Base-by-base conservation (phyloP, 2,797 vertebrate species). In the Sylvilagus floridanus region DNA sequence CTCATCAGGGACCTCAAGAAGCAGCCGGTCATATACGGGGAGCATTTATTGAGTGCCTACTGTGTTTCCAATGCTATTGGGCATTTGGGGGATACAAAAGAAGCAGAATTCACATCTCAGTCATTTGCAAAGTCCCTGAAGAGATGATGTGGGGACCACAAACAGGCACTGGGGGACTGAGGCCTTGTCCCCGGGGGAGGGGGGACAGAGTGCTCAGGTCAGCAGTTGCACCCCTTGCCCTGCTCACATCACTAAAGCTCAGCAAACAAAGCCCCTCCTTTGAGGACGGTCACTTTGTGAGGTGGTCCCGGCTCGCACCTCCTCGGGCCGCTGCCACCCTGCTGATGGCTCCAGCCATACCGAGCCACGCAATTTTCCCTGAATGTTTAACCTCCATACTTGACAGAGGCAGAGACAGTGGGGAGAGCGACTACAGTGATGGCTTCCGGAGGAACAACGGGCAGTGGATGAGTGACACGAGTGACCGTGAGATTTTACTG, bases 341-440 rank as follows among this genome's bases (percentile, higher is more conserved):
- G 24, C 7, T 2, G 24, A 32, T 72, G 71, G 37, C 24, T 26
- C 35, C 22, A 26, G 37, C 12, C 35, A 11, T 2, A 26, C 1
- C 0, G 2, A 24, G 71, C 4, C 14, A 26, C 28, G 12, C 13
- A 13, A 1, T 11, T 26, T 37, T 7, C 17, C 32, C 62, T n/a
- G 26, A n/a, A 22, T 8, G 26, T 66, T 77, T 66, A 19, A 19
- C 47, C 17, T 82, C 81, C 30, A n/a, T 37, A 28, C 63, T n/a
- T 24, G 9, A 66, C 13, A 2, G n/a, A 37, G 26, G 54, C 14
- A 17, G 47, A 52, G 50, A 7, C 63, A 21, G 19, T 0, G 9
- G 60, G 16, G 17, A 72, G 68, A 30, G 52, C 26, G 65, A 66
- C 42, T 4, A 14, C 1, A 21, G 17, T 19, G 42, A 35, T 37